A percentile compares a stretch with the other conserved stretches of the same genome.
These are phyloP conservation scores for Hippasteria phrygiana DNA, from an alignment of 53 echinoderm and acorn worm genomes.

Conservation along the genomic window DNA sequence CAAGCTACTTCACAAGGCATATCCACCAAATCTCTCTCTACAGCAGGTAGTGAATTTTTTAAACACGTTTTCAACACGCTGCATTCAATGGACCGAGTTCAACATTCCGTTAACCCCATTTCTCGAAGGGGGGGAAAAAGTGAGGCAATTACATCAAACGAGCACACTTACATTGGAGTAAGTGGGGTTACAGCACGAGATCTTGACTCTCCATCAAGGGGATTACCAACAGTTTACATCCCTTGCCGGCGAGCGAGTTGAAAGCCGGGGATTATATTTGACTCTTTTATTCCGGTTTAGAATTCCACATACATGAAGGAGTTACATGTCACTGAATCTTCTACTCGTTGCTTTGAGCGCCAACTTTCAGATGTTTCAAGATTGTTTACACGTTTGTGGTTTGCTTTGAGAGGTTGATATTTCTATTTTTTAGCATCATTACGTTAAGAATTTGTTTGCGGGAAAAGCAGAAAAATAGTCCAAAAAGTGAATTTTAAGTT, in stretches of 20 bases:
- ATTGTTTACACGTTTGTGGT: neutral
- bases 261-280: neutral
- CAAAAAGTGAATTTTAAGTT: no score
- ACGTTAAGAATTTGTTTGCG: no score
- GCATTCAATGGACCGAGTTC: neutral
- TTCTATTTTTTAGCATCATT: no score
- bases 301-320: neutral
- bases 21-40: no score
- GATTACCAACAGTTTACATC: neutral
- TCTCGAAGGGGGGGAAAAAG: neutral
- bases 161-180: neutral
- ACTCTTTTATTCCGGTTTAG: neutral
- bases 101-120: neutral
- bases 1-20: no score
- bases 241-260: neutral
- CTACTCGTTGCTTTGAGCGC: neutral
- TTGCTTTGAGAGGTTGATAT: neutral
- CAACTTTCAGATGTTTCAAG: neutral
- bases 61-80: no score
- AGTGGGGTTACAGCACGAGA: neutral
- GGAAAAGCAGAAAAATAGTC: no score
- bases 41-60: no score
- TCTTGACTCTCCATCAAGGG: neutral
- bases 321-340: neutral
- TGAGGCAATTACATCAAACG: constrained; percentile 8